phyloP scores from a whole-genome alignment of 2,113 vertebrate genomes.

The Chitala chitala region DNA sequence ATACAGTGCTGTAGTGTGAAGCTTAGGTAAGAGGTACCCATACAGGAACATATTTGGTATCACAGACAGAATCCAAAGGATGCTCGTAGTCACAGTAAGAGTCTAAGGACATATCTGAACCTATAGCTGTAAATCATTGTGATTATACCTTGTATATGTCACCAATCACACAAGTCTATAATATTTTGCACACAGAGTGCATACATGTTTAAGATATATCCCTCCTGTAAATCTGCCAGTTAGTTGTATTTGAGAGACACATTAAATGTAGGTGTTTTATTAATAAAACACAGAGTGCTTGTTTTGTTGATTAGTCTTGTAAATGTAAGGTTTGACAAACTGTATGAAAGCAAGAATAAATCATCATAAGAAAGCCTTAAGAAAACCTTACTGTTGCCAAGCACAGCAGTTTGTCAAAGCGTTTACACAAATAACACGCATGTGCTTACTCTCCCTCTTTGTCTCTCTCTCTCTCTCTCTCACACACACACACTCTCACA shows the following conservation, averaged over 20 bases:
- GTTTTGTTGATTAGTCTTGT: neutral
- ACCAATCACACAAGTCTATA: neutral
- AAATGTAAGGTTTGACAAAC: neutral
- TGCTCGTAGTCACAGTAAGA: too few species aligned
- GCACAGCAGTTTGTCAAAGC: too few species aligned
- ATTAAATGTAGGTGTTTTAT: neutral
- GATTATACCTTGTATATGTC: too few species aligned
- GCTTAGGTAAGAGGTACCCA: too few species aligned
- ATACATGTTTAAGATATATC: neutral
- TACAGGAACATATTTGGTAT: too few species aligned
- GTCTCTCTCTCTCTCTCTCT: too few species aligned
- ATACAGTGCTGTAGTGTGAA: too few species aligned
- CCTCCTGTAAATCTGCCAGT: neutral
- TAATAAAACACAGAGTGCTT: neutral
- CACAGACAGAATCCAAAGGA: too few species aligned
- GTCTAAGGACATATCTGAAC: too few species aligned
- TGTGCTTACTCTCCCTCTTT: too few species aligned
- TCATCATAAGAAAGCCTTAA: neutral
- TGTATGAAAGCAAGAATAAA: neutral
- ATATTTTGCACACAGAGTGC: neutral
- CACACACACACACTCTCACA: neutral
- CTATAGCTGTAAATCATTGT: too few species aligned
- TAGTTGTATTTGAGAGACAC: neutral
- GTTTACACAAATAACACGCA: neutral
- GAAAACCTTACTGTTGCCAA: neutral